phyloP scores from a whole-genome alignment of 2,113 vertebrate genomes.

The Sylvilagus bachmani region DNA sequence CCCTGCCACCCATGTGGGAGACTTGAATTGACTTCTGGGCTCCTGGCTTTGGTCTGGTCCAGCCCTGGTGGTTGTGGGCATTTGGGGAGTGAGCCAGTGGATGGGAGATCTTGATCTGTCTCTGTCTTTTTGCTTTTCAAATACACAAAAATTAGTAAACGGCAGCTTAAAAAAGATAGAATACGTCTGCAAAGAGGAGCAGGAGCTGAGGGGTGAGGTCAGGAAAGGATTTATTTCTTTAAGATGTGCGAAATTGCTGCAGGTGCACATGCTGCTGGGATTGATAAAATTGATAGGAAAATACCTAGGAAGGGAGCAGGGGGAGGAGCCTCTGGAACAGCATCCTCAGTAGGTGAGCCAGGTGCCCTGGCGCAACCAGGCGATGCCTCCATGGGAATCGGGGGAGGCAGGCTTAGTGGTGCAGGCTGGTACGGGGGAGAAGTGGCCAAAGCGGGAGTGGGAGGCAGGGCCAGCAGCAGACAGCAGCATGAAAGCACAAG shows the following conservation, averaged over 20 bases:
- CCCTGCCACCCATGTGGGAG: too few relatives aligned
- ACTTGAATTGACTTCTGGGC: too few relatives aligned
- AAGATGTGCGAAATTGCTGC: background rate
- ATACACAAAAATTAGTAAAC: too few relatives aligned
- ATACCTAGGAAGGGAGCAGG: background rate
- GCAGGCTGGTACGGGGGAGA: background rate
- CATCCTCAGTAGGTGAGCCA: background rate
- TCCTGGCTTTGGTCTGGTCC: too few relatives aligned
- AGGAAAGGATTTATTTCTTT: background rate
- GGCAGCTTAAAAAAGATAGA: too few relatives aligned
- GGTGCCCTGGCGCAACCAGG: too few relatives aligned
- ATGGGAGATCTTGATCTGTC: too few relatives aligned
- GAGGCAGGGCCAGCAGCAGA: background rate
- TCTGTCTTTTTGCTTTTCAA: too few relatives aligned
- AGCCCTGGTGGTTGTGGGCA: too few relatives aligned
- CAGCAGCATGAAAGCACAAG: background rate
- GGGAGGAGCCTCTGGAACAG: background rate
- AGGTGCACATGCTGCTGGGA: background rate
- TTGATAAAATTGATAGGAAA: background rate
- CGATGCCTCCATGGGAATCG: background rate
- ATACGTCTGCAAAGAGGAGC: background rate
- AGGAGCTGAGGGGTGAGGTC: background rate
- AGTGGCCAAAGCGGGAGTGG: background rate
- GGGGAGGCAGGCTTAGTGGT: rapidly evolving
- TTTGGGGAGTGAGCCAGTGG: too few relatives aligned